A percentile compares a stretch with the other conserved stretches of the same genome.
These are phyloP conservation scores for Zaprionus tsacasi DNA, from an alignment of 1,140 invertebrate species.

Conservation along the genomic window DNA sequence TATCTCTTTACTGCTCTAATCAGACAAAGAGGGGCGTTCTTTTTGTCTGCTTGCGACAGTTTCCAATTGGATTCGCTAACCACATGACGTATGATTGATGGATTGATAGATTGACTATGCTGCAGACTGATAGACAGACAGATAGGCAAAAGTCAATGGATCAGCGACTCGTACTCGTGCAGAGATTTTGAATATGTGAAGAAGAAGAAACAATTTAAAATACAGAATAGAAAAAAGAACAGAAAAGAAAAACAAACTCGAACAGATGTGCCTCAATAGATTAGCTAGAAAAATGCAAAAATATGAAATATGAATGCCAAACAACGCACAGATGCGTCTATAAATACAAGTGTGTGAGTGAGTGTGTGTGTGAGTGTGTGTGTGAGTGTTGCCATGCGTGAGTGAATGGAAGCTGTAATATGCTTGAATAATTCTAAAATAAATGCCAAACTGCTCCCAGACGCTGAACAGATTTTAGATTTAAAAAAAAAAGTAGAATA, in stretches of 20 bases:
- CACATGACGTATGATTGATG: slow-evolving; percentile 52
- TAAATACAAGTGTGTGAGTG: slow-evolving; percentile 27
- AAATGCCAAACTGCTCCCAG: slow-evolving; percentile 13
- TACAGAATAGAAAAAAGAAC: background rate
- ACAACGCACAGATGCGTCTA: slow-evolving; percentile 25
- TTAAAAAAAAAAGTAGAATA: too few relatives aligned
- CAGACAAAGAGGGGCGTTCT: background rate
- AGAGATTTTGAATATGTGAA: background rate
- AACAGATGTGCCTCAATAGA: slow-evolving; percentile 8
- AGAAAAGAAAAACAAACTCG: background rate
- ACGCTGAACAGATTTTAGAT: slow-evolving; percentile 31
- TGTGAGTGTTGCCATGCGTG: background rate
- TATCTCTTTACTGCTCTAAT: background rate
- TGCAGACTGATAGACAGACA: background rate
- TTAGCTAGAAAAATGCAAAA: slow-evolving; percentile 24
- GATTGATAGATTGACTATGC: slow-evolving; percentile 13
- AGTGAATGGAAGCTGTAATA: slow-evolving; percentile 26
- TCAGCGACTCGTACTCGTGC: background rate
- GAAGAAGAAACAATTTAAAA: background rate
- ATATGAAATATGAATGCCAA: slow-evolving; percentile 34
- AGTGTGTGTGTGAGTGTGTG: slow-evolving; percentile 10
- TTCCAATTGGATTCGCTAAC: slow-evolving; percentile 29
- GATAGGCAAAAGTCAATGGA: slow-evolving; percentile 13
- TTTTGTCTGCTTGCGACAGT: background rate
- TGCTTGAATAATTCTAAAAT: slow-evolving; percentile 36